These are phyloP conservation scores for Hydrolagus affinis DNA, from an alignment of 2,113 vertebrate genomes.

Conservation along the genomic window DNA sequence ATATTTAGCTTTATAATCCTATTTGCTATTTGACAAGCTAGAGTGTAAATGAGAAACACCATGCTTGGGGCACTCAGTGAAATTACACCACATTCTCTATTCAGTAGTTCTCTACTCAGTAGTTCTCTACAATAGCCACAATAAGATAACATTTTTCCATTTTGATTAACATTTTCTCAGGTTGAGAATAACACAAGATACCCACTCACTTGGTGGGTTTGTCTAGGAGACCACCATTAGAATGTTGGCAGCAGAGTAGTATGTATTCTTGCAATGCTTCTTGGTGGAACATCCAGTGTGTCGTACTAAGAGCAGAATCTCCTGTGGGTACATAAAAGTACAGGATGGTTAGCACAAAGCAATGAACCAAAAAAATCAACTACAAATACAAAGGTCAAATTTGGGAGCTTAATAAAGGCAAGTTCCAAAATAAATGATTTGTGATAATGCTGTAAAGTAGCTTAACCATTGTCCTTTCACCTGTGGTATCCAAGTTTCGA, in stretches of 20 bases:
- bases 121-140: no score
- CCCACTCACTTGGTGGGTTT: constrained; percentile 92
- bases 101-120: no score
- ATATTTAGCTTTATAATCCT: no score
- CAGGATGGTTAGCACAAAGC: neutral
- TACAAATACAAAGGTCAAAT: neutral
- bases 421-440: neutral
- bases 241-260: constrained; percentile 92
- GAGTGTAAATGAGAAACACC: no score
- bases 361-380: neutral
- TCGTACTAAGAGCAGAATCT: constrained; percentile 70
- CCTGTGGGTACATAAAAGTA: constrained; percentile 51
- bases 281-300: constrained; percentile 91
- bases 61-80: no score
- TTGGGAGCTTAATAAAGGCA: neutral
- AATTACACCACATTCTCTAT: no score
- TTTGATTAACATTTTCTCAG: neutral
- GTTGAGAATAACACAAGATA: neutral
- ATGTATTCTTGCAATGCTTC: constrained; percentile 91
- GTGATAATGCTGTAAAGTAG: neutral
- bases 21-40: no score
- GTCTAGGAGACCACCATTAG: constrained; percentile 79
- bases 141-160: no score
- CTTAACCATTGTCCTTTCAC: neutral
- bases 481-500: neutral